A percentile compares a stretch with the other conserved stretches of the same genome.
Evolutionary conservation across 2,797 vertebrate genomes (phyloP).

Genomic region (Arnoldichthys spilopterus): DNA sequence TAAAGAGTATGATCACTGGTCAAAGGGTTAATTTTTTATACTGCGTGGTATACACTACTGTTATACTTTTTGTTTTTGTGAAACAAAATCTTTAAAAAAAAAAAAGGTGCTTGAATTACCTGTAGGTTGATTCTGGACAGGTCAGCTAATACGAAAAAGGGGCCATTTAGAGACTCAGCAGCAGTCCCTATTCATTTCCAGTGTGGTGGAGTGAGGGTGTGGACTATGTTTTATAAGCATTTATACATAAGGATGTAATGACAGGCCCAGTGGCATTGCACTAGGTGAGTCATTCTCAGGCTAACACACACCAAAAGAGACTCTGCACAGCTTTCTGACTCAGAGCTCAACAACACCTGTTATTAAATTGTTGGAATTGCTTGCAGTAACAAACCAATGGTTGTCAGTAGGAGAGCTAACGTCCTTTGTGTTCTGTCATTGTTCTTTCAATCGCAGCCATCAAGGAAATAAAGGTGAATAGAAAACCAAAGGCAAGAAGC

Average conservation of each 20-base stretch:
- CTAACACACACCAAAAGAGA: neutral
- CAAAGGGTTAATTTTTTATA: no score
- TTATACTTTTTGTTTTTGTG: no score
- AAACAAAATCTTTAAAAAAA: no score
- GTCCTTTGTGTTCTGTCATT: neutral
- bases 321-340: neutral
- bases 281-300: neutral
- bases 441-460: neutral
- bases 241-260: neutral
- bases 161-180: neutral
- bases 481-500: neutral
- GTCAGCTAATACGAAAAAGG: neutral
- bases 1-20: no score
- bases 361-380: neutral
- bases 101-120: no score
- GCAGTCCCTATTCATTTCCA: neutral
- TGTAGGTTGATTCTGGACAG: no score
- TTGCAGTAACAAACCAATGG: neutral
- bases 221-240: neutral
- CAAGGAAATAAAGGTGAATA: neutral
- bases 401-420: neutral
- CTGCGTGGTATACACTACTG: no score
- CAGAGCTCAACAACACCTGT: slow-evolving; percentile 1
- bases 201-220: neutral
- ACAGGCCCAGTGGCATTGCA: neutral